phyloP scores from a whole-genome alignment of 1,140 invertebrate genomes.

The Alviniconcha marisindica region DNA sequence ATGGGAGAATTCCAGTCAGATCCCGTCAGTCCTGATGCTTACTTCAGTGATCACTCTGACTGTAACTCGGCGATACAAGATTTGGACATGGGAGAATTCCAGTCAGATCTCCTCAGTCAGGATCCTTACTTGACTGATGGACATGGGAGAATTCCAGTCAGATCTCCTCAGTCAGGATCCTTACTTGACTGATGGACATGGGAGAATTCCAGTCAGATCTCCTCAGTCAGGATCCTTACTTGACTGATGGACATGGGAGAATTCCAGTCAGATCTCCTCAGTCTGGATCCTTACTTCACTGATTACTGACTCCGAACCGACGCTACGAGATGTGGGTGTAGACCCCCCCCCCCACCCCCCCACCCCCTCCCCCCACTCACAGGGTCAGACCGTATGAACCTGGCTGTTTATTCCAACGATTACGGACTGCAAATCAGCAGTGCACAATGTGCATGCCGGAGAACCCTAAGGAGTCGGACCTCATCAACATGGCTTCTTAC shows the following conservation, averaged over 20 bases:
- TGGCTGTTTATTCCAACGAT: background rate
- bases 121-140: no score
- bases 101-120: no score
- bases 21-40: background rate
- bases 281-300: background rate
- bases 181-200: no score
- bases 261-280: background rate
- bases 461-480: constrained; percentile 46
- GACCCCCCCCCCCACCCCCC: no score
- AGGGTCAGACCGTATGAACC: background rate
- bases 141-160: no score
- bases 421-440: background rate
- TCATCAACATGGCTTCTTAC: constrained; percentile 44
- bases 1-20: no score
- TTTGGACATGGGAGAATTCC: no score
- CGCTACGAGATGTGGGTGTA: background rate
- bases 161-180: no score
- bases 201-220: constrained; percentile 44
- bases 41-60: background rate
- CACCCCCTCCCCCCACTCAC: no score
- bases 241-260: background rate
- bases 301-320: background rate
- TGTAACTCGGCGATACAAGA: no score
- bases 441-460: constrained; percentile 50
- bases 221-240: constrained; percentile 40